A percentile compares a stretch with the other conserved stretches of the same genome.
Evolutionary conservation across 2,113 vertebrate genomes (phyloP).

Genomic region (Psettodes erumei): DNA sequence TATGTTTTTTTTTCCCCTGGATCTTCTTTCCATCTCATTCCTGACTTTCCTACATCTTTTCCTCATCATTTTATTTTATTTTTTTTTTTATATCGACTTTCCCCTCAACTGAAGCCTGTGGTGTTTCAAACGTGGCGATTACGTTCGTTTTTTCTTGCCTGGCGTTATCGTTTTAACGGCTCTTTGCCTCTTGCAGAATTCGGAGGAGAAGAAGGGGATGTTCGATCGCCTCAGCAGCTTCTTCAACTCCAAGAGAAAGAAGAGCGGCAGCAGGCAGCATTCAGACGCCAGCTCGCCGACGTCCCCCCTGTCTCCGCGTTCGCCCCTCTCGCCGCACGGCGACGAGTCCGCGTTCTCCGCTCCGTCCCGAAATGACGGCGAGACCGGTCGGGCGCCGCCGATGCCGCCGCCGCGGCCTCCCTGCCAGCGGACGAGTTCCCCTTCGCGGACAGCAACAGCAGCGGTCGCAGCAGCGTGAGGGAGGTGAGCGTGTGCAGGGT

Average conservation of each 20-base stretch:
- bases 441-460: conserved; percentile 79
- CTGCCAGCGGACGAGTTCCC: conserved; percentile 51
- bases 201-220: conserved; percentile 73
- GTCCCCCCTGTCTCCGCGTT: conserved; percentile 38
- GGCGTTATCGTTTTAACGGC: too few relatives aligned
- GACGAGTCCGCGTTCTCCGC: too few relatives aligned
- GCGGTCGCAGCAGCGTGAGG: conserved; percentile 74
- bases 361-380: conserved; percentile 24
- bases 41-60: too few relatives aligned
- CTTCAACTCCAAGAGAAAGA: conserved; percentile 67
- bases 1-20: too few relatives aligned
- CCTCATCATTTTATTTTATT: too few relatives aligned
- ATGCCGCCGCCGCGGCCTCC: too few relatives aligned
- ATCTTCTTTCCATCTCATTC: too few relatives aligned
- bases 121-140: too few relatives aligned
- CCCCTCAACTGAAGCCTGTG: too few relatives aligned
- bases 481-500: conserved; percentile 56
- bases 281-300: conserved; percentile 40
- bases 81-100: too few relatives aligned
- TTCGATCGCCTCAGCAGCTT: conserved; percentile 73
- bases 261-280: conserved; percentile 48
- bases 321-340: too few relatives aligned
- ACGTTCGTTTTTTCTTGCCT: too few relatives aligned
- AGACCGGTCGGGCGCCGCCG: neutral
- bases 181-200: conserved; percentile 69